These are phyloP conservation scores for Stramonita haemastoma DNA, from an alignment of 2,888 invertebrate genomes.

Conservation along the genomic window DNA sequence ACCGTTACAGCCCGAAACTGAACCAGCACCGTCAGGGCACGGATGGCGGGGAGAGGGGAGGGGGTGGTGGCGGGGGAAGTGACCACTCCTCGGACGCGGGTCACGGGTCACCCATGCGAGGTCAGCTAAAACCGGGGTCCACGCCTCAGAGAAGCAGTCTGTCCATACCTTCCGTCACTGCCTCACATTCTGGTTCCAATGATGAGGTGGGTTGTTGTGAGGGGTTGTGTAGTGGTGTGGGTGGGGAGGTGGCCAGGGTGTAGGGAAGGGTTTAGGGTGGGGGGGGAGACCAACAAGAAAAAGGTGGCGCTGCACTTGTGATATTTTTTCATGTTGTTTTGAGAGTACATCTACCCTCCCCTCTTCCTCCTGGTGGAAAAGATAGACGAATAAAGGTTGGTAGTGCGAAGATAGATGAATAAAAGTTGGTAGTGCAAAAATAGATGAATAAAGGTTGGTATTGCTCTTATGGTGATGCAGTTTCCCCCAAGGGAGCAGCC, in stretches of 20 bases:
- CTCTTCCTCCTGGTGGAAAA: too few species aligned
- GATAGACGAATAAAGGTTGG: too few species aligned
- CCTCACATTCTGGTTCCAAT: constrained; percentile 31
- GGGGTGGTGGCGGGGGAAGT: neutral
- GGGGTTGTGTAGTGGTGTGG: neutral
- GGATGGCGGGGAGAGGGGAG: neutral
- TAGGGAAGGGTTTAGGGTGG: neutral
- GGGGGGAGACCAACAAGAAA: neutral
- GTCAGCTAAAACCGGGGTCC: neutral
- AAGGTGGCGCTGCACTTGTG: too few species aligned
- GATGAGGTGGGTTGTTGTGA: constrained; percentile 23
- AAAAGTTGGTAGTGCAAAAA: too few species aligned
- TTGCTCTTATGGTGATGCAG: too few species aligned
- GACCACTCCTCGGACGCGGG: constrained; percentile 7
- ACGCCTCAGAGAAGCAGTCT: constrained; percentile 23
- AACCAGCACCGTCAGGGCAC: neutral
- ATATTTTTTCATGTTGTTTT: too few species aligned
- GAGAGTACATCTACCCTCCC: too few species aligned
- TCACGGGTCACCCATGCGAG: neutral
- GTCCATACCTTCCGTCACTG: constrained; percentile 13
- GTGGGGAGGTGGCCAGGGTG: neutral
- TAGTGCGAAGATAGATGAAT: too few species aligned
- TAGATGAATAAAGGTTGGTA: too few species aligned
- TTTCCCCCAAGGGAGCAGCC: too few species aligned
- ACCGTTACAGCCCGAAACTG: neutral